Percentiles rank a stretch among this genome's conserved stretches.
These are phyloP conservation scores for Loripinus fragilis DNA, from an alignment of 2,888 invertebrate genomes.

Conservation along the genomic window DNA sequence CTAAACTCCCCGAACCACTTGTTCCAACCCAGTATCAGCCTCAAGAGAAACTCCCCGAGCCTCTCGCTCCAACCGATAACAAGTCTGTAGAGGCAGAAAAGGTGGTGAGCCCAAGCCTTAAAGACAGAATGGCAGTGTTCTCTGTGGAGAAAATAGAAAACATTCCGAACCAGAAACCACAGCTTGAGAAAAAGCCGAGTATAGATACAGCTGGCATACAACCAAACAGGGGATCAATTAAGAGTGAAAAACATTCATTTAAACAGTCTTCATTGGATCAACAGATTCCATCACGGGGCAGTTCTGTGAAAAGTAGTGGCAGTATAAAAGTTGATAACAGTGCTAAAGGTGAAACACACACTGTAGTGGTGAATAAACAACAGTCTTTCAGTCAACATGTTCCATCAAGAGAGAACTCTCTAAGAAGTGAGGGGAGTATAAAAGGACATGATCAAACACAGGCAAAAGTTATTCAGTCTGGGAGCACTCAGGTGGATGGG, in stretches of 20 bases:
- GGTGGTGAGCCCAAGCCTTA: constrained; percentile 11
- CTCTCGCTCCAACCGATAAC: not conserved
- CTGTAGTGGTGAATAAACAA: not conserved
- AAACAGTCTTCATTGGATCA: not conserved
- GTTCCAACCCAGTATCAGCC: not conserved
- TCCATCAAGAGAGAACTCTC: not conserved
- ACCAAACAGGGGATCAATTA: constrained; percentile 10
- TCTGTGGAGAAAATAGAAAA: constrained; percentile 39
- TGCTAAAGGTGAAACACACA: not conserved
- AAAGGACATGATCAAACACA: not conserved
- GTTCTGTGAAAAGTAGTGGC: constrained; percentile 1
- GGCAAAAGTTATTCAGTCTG: not conserved
- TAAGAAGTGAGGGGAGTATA: not conserved
- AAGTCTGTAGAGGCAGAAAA: constrained; percentile 2
- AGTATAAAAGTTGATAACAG: not conserved
- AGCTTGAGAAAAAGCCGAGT: constrained; percentile 17
- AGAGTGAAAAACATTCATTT: not conserved
- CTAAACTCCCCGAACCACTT: constrained; percentile 18
- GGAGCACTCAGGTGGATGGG: constrained; percentile 28
- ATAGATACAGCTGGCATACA: constrained; percentile 15
- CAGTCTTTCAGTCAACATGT: not conserved
- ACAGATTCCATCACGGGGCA: not conserved
- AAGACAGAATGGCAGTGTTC: constrained; percentile 18
- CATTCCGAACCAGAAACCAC: constrained; percentile 37
- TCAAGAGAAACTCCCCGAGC: not conserved